A percentile compares a stretch with the other conserved stretches of the same genome.
Conservation (phyloP, 1,140 invertebrate genomes). For the Artemia franciscana region DNA sequence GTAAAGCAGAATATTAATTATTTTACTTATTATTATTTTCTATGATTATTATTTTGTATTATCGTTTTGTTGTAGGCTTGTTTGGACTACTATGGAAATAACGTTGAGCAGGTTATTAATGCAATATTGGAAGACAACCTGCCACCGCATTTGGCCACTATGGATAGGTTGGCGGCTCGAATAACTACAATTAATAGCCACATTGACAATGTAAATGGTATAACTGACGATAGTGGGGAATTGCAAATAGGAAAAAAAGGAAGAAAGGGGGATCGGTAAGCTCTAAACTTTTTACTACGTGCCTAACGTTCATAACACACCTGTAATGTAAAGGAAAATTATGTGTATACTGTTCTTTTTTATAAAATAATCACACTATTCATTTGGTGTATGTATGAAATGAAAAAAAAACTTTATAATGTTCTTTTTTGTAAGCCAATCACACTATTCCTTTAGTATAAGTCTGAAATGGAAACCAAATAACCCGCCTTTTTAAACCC, state of each 20-base stretch:
- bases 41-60: neutral
- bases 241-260: neutral
- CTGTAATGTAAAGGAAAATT: too few species aligned
- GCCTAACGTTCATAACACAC: too few species aligned
- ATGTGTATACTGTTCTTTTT: too few species aligned
- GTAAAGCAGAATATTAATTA: neutral
- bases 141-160: constrained; percentile 25
- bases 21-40: neutral
- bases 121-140: constrained; percentile 45
- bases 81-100: constrained; percentile 43
- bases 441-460: too few species aligned
- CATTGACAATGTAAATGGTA: neutral
- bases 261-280: neutral
- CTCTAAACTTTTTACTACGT: too few species aligned
- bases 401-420: too few species aligned
- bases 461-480: too few species aligned
- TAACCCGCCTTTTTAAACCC: too few species aligned
- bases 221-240: neutral
- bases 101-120: constrained; percentile 46
- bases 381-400: too few species aligned
- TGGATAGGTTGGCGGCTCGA: neutral
- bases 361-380: too few species aligned
- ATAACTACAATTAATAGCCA: neutral
- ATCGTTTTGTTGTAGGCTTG: constrained; percentile 30
- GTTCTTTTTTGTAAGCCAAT: too few species aligned